Evolutionary conservation across 2,888 invertebrate genomes (phyloP), one percentile per base, ranked within the genome.

Genomic region (Brenthis ino): DNA sequence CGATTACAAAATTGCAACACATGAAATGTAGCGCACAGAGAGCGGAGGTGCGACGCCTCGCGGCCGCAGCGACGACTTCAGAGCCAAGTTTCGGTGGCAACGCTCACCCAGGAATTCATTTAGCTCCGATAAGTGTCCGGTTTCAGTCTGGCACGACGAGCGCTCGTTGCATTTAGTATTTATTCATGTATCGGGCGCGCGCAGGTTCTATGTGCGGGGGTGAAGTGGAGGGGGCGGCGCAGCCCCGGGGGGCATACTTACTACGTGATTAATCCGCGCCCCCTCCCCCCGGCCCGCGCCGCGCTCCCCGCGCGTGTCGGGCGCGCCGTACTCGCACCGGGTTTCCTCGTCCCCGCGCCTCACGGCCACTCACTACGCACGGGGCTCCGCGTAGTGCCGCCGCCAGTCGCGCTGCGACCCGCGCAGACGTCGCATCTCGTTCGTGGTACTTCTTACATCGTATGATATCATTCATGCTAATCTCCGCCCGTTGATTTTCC

Each of bases 311-410:
- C 75, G 82, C 81, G 80, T 80, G 83, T 81, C 82, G 83, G 86
- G 85, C 85, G 86, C 88, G 86, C 85, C 91, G 91, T 91, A 91
- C 91, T 88, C 89, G 89, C 88, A 85, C 87, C 91, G 92, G 93
- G 91, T 92, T 92, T 91, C 92, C 91, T 92, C 92, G 91, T 91
- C 93, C 91, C 92, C 92, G 91, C 92, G 89, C 91, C 93, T 92
- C 93, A 91, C 88, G 92, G 91, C 92, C 91, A 91, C 91, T 91
- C 91, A 91, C 79, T 91, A 91, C 91, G 91, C 92, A 91, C 91
- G 90, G 87, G 76, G 86, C 89, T 85, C 86, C 86, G 86, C 88
- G 89, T 89, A 90, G 89, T 89, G 88, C 87, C 87, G 73, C 85
- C 85, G 86, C 74, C 89, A 90, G 91, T 91, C 91, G 91, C 91